These are phyloP conservation scores for Delphinus delphis DNA, from an alignment of 2,113 vertebrate genomes.

Conservation along the genomic window DNA sequence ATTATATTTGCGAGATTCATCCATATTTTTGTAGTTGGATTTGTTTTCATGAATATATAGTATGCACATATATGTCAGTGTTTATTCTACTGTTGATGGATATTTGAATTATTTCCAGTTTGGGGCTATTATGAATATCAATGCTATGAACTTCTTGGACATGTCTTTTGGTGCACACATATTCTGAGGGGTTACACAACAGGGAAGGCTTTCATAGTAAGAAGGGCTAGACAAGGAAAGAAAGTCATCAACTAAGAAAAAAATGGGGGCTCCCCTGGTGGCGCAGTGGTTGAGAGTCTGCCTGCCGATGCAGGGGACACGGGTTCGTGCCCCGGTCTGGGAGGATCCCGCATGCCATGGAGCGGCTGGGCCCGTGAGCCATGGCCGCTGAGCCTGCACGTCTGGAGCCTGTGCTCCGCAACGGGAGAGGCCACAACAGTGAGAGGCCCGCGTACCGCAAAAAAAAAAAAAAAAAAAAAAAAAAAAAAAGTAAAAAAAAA, in stretches of 20 bases:
- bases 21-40: background rate
- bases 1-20: background rate
- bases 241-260: background rate
- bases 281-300: too few species aligned
- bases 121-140: background rate
- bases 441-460: too few species aligned
- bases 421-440: too few species aligned
- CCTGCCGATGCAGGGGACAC: too few species aligned
- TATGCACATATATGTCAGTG: background rate
- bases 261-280: too few species aligned
- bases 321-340: too few species aligned
- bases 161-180: background rate
- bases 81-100: slow-evolving; percentile 32
- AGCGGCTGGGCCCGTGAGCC: too few species aligned
- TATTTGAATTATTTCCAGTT: slow-evolving; percentile 37
- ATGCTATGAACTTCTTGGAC: background rate
- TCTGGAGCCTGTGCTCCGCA: too few species aligned
- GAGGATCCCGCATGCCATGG: too few species aligned
- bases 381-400: too few species aligned
- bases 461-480: too few species aligned
- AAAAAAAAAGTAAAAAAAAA: too few species aligned
- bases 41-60: background rate
- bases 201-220: background rate
- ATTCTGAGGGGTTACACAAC: background rate
- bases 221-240: background rate